Base-by-base conservation (phyloP, 1,140 invertebrate genomes). In the Zaprionus tsacasi region DNA sequence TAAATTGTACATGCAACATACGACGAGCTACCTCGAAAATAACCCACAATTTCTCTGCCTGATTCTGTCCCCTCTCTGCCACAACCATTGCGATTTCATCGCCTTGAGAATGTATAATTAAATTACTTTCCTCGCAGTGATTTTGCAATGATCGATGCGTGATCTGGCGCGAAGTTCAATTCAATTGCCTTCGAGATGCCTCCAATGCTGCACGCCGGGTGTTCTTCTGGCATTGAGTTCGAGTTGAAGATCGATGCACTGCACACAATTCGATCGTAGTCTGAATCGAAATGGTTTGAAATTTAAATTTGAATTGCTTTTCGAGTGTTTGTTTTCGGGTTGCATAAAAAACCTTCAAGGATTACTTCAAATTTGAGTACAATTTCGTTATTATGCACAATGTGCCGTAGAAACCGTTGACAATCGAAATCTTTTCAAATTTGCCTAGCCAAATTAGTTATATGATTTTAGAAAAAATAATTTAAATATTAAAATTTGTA, bases 141-240 rank as follows among this genome's bases (percentile, higher is more conserved):
- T 60, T 68, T 55, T 13, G 33, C 71, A 43, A 61, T 76, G 76
- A 78, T 78, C 76, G 61, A 76, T 71, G 57, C 50, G 56, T 48
- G 64, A 56, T 76, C 61, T 58, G 59, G 17, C 59, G 56, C 59
- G 52, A 75, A 70, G 61, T 78, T 76, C 63, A 76, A 72, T 48
- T 71, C 25, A 71, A 71, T 76, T 71, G 54, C 61, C 69, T 71
- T 76, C 68, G 33, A n/a, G 33, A n/a, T 17, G 40, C 40, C n/a
- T 15, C 71, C 68, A 38, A n/a, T 36, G 54, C 11, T 36, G 45
- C 52, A 59, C 63, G 50, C 17, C 61, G 36, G 13, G 40, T 38
- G 52, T 30, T 54, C 50, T 8, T 30, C 36, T 56, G 65, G 38
- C 58, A 56, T 69, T 50, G 71, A 15, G 27, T 25, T 63, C 11